Conservation (phyloP, 2,888 invertebrate species). For the Nephrotoma guestfalica region DNA sequence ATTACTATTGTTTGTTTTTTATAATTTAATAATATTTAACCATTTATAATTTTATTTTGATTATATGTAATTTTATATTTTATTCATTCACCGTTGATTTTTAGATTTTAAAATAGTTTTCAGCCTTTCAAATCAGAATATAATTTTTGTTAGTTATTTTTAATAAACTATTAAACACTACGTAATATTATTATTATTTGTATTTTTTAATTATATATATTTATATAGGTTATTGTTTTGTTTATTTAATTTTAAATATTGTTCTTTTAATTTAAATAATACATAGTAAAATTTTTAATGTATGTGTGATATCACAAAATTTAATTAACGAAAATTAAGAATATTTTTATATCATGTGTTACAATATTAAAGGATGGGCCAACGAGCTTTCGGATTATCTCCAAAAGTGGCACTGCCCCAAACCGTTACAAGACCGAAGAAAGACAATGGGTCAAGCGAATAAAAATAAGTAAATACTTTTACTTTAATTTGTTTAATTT, state of each 20-base stretch:
- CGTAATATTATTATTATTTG: background rate
- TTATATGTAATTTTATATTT: background rate
- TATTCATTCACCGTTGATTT: background rate
- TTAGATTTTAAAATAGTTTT: background rate
- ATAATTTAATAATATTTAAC: background rate
- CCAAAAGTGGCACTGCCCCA: background rate
- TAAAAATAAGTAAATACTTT: no score
- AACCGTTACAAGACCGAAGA: background rate
- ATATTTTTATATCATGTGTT: background rate
- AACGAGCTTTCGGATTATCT: background rate
- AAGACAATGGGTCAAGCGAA: no score
- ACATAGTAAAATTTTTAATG: background rate
- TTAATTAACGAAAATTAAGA: background rate
- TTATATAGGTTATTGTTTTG: background rate
- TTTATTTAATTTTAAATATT: background rate
- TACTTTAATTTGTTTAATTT: no score
- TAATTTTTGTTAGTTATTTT: background rate
- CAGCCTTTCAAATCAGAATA: background rate
- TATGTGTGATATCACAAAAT: background rate
- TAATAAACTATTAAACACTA: background rate
- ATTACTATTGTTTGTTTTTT: background rate
- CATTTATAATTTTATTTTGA: background rate
- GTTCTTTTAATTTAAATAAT: background rate
- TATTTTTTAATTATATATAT: background rate
- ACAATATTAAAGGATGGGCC: background rate